Evolutionary conservation across 2,888 invertebrate species (phyloP).

Genomic region (Hydriomena furcata): DNA sequence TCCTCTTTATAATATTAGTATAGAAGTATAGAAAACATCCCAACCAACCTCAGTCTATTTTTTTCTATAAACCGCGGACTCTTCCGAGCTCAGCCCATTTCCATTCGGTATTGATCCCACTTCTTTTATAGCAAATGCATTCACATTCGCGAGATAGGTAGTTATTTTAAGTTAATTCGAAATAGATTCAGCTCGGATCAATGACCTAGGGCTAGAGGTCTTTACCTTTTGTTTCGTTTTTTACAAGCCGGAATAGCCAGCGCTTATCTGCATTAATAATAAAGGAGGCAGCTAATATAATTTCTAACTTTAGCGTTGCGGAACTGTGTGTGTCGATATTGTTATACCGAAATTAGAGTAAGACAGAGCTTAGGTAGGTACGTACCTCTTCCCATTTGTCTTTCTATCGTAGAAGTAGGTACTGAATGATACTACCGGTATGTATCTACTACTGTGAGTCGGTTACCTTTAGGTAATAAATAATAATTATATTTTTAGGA

Average conservation of each 20-base stretch:
- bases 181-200: conserved; percentile 68
- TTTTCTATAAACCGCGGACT: no score
- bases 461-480: no score
- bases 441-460: no score
- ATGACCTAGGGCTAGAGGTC: conserved; percentile 58
- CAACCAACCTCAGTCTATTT: no score
- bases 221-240: conserved; percentile 53
- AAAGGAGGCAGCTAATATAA: conserved; percentile 16
- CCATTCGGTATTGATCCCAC: conserved; percentile 8
- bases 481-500: no score
- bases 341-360: background rate
- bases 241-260: conserved; percentile 39
- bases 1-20: no score
- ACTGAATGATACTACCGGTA: no score
- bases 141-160: conserved; percentile 35
- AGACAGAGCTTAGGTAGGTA: background rate
- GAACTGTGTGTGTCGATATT: conserved; percentile 14
- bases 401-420: no score
- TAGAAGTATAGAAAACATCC: no score
- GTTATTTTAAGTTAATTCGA: conserved; percentile 62
- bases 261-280: conserved; percentile 28
- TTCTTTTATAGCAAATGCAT: conserved; percentile 29
- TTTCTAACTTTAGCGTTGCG: conserved; percentile 21
- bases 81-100: no score
- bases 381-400: background rate